A percentile compares a stretch with the other conserved stretches of the same genome.
Conservation (phyloP, 2,113 vertebrate genomes). For the Talpa occidentalis region DNA sequence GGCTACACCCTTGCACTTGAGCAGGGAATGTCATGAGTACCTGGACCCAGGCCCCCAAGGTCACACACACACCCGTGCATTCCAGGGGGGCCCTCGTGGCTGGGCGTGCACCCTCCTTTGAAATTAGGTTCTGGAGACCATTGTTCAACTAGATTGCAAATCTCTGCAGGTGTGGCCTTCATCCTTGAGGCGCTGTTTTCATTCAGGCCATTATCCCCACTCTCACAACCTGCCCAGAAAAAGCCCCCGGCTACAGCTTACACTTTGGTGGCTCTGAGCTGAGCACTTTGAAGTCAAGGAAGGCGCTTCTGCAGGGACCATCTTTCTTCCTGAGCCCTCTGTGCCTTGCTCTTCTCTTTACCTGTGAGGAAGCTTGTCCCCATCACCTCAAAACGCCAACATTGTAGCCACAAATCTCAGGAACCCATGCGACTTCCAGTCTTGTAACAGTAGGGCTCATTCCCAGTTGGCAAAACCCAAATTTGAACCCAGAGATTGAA, state of each 20-base stretch:
- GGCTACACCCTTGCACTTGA: not conserved
- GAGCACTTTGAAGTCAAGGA: not conserved
- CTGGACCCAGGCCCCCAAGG: too few relatives aligned
- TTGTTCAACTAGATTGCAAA: not conserved
- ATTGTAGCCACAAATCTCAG: not conserved
- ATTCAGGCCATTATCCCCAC: not conserved
- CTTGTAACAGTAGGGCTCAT: rapidly evolving
- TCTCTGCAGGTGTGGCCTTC: too few relatives aligned
- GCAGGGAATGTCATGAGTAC: too few relatives aligned
- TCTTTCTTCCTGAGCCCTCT: not conserved
- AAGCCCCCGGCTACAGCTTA: not conserved
- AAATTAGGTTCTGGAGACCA: not conserved
- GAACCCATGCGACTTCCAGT: rapidly evolving
- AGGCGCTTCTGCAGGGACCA: not conserved
- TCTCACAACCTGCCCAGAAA: not conserved
- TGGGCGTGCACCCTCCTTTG: not conserved
- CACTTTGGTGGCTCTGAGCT: not conserved
- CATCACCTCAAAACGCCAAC: rapidly evolving
- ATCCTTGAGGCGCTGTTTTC: not conserved
- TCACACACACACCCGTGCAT: too few relatives aligned
- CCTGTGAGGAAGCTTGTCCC: not conserved
- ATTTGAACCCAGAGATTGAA: not conserved
- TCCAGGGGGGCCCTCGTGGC: too few relatives aligned
- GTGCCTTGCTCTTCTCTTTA: not conserved
- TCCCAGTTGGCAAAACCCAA: not conserved